phyloP scores from a whole-genome alignment of 1,140 invertebrate genomes.

The Manduca sexta region DNA sequence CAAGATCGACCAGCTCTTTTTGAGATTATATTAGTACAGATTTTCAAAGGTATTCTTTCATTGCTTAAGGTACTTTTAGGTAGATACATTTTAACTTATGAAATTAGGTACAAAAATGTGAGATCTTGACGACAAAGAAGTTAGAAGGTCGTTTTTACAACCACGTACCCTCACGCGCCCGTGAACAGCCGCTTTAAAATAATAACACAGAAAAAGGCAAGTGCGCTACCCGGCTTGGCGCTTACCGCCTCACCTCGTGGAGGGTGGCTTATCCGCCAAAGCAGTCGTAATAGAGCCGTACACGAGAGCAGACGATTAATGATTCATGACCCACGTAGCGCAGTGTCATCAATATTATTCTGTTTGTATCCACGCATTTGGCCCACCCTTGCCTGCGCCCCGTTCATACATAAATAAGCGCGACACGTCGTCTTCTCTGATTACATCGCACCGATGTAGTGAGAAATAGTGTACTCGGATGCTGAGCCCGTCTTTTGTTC shows the following conservation, averaged over 20 bases:
- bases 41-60: too few species aligned
- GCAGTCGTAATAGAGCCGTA: conserved; percentile 70
- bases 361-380: conserved; percentile 65
- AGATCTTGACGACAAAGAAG: too few species aligned
- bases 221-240: conserved; percentile 17
- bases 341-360: conserved; percentile 73
- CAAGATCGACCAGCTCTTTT: too few species aligned
- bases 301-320: conserved; percentile 67
- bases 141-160: too few species aligned
- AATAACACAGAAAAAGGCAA: conserved; percentile 34
- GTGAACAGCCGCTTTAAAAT: not conserved
- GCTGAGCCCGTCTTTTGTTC: conserved; percentile 68
- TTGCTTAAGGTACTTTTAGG: too few species aligned
- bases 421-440: conserved; percentile 72
- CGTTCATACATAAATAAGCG: conserved; percentile 70
- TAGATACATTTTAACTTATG: too few species aligned
- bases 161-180: not conserved
- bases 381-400: conserved; percentile 66
- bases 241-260: conserved; percentile 41
- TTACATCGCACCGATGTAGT: conserved; percentile 72
- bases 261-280: conserved; percentile 65
- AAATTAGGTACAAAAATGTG: too few species aligned
- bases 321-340: conserved; percentile 70
- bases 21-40: too few species aligned
- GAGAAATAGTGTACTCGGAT: conserved; percentile 71